phyloP scores from a whole-genome alignment of 2,113 vertebrate genomes.

The Gobius niger region DNA sequence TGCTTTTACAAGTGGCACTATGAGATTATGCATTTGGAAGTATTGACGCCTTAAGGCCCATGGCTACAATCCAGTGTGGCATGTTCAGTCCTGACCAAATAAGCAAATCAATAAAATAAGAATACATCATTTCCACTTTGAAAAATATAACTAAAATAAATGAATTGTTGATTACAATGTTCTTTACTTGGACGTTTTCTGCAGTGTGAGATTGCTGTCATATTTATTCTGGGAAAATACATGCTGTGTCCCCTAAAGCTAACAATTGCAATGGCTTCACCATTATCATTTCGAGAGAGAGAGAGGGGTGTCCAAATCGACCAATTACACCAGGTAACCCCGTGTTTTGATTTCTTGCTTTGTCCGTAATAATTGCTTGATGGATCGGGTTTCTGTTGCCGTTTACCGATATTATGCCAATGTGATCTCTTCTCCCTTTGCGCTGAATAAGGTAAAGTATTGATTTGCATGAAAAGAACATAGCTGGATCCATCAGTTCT shows the following conservation, averaged over 20 bases:
- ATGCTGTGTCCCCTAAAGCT: neutral
- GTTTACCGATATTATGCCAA: conserved; percentile 20
- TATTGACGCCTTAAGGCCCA: neutral
- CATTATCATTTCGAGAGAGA: neutral
- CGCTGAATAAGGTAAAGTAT: conserved; percentile 41
- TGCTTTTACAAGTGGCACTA: neutral
- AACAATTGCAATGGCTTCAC: neutral
- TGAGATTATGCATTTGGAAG: neutral
- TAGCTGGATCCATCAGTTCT: conserved; percentile 52
- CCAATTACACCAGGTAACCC: conserved; percentile 4
- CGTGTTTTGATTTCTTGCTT: conserved; percentile 8
- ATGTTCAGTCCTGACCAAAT: no score
- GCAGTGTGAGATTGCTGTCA: neutral
- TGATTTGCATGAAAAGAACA: conserved; percentile 62
- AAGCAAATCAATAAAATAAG: no score
- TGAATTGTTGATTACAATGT: conserved; percentile 3
- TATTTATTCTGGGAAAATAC: conserved; percentile 4
- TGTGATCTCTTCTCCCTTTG: conserved; percentile 9
- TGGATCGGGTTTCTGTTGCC: conserved; percentile 10
- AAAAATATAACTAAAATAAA: neutral
- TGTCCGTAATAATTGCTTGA: conserved; percentile 11
- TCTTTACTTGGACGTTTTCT: neutral
- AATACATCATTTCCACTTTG: neutral
- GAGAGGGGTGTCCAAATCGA: neutral
- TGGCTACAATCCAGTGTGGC: no score